A percentile compares a stretch with the other conserved stretches of the same genome.
Conservation (phyloP, 2,113 vertebrate genomes). For the Mesembrinibis cayennensis region DNA sequence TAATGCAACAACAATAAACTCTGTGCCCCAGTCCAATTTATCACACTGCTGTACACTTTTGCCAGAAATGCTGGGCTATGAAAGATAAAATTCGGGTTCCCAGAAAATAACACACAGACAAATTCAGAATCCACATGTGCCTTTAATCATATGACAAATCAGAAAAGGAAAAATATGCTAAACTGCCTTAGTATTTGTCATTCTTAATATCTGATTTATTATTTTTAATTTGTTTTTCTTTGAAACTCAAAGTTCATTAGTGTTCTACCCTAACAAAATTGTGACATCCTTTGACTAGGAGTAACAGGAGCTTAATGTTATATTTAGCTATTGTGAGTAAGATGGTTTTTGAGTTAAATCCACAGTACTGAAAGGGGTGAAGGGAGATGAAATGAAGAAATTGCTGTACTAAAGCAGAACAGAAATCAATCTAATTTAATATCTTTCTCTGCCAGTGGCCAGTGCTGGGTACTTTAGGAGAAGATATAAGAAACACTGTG, state of each 20-base stretch:
- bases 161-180: neutral
- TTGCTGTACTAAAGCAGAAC: neutral
- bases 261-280: neutral
- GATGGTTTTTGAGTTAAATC: neutral
- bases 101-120: neutral
- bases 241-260: neutral
- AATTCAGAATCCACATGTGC: neutral
- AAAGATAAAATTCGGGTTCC: neutral
- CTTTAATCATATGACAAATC: neutral
- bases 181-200: neutral
- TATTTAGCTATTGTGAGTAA: neutral
- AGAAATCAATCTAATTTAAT: constrained; percentile 46
- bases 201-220: neutral
- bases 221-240: neutral
- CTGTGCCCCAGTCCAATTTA: neutral
- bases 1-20: neutral
- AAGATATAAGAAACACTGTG: neutral
- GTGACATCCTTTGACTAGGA: neutral
- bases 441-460: constrained; percentile 13
- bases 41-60: neutral
- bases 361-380: neutral
- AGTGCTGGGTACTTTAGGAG: neutral
- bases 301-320: neutral
- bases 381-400: neutral
- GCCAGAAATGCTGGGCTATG: neutral